A percentile compares a stretch with the other conserved stretches of the same genome.
These are phyloP conservation scores for Danio tinwini DNA, from an alignment of 2,797 vertebrate genomes.

Conservation along the genomic window DNA sequence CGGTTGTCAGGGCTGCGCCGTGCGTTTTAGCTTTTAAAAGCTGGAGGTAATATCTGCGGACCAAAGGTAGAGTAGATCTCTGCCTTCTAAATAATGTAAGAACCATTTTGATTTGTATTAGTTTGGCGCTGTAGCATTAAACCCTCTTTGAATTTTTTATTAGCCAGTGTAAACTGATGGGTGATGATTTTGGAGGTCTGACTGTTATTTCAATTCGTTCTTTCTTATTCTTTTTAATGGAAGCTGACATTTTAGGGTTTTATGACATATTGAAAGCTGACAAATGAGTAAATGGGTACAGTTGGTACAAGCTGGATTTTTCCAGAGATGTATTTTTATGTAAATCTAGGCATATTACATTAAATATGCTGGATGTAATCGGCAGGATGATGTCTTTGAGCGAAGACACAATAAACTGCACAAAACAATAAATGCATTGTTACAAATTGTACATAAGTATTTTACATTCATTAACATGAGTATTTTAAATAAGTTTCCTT, in stretches of 20 bases:
- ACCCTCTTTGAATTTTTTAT: constrained; percentile 3
- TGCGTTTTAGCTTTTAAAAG: constrained; percentile 26
- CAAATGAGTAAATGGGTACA: not conserved
- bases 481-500: no score
- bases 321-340: not conserved
- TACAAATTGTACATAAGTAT: no score
- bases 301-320: not conserved
- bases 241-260: not conserved
- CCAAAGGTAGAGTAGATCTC: constrained; percentile 37
- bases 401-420: no score
- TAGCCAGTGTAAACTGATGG: constrained; percentile 4
- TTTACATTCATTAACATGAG: no score
- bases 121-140: constrained; percentile 21
- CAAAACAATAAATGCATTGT: not conserved
- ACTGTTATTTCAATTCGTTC: constrained; percentile 7
- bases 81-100: constrained; percentile 47
- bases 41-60: constrained; percentile 46
- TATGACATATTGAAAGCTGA: not conserved
- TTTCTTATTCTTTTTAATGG: not conserved
- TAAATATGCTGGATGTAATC: not conserved
- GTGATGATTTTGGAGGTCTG: constrained; percentile 2
- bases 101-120: constrained; percentile 26
- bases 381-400: not conserved
- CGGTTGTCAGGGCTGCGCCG: constrained; percentile 50
- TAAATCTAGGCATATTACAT: not conserved